A percentile compares a stretch with the other conserved stretches of the same genome.
Conservation (phyloP, 2,888 invertebrate species). For the Punctoribates punctum region DNA sequence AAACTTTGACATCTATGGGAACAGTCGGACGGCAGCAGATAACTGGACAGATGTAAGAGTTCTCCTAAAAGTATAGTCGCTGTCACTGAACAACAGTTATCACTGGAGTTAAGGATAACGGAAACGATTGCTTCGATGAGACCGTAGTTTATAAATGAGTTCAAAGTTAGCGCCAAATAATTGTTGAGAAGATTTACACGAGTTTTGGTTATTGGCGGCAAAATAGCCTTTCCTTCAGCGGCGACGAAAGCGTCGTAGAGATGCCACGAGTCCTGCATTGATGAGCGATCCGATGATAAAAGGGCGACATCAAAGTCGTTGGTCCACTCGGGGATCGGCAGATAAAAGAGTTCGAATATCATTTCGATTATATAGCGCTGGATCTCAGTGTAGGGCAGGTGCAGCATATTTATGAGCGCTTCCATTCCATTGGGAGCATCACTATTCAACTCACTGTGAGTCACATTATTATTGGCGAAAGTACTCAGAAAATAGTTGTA, state of each 20-base stretch:
- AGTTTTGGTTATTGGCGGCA: conserved; percentile 76
- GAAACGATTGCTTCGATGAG: conserved; percentile 69
- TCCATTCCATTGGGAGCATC: conserved; percentile 52
- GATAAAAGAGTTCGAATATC: conserved; percentile 79
- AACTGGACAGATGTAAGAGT: conserved; percentile 69
- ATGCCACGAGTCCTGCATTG: conserved; percentile 73
- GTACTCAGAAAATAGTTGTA: neutral
- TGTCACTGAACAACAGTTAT: conserved; percentile 82
- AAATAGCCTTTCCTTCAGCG: conserved; percentile 76
- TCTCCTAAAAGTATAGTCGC: conserved; percentile 86
- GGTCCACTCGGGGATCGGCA: conserved; percentile 84
- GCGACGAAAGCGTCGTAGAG: conserved; percentile 91
- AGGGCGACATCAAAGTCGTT: conserved; percentile 85
- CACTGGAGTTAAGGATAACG: conserved; percentile 77
- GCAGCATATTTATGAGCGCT: conserved; percentile 59
- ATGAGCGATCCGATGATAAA: conserved; percentile 64
- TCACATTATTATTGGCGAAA: neutral
- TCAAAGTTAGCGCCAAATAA: conserved; percentile 80
- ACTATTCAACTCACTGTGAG: neutral
- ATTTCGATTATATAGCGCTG: conserved; percentile 89
- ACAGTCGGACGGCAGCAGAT: conserved; percentile 76
- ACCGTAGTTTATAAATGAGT: conserved; percentile 80
- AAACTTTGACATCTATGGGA: conserved; percentile 77
- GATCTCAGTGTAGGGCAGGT: conserved; percentile 81
- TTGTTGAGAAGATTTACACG: conserved; percentile 80